Base-by-base conservation (phyloP, 2,797 vertebrate genomes). In the Sternarchorhynchus goeldii region DNA sequence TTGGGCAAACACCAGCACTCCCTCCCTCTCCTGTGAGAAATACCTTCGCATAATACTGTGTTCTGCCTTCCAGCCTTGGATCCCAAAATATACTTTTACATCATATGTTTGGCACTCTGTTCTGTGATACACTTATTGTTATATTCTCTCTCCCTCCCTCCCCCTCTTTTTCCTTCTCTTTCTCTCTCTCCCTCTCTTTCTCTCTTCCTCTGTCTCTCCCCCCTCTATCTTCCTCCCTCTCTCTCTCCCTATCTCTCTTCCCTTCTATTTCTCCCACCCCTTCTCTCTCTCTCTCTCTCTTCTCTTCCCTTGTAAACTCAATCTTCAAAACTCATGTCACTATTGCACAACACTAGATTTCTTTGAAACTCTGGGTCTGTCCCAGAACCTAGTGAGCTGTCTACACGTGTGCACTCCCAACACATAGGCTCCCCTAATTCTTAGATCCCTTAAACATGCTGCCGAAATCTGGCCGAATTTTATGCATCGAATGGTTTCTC, bases 331-430 rank as follows among this genome's bases (percentile, higher is more conserved):
- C 20, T 62, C 25, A 29, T 70, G 45, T 55, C 29, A 5, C 25
- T 71, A 14, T 57, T 71, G 20, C 34, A 55, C 55, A 71, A 71
- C 12, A n/a, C 31, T 55, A 71, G 53, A 57, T 56, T 25, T 17
- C 67, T 18, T 31, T 25, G n/a, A 29, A 34, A 34, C 7, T 57
- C 32, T 64, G 25, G 7, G 17, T 32, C 16, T 25, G 25, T 25
- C 25, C 25, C 25, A 25, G 1, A 25, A 25, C 25, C 25, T 25
- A 25, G 25, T 25, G 25, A 25, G 25, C 25, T 25, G 25, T 25
- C 25, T 25, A 25, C 25, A 25, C 25, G 25, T 25, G 25, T 25
- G 25, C 25, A 25, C 25, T 25, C 25, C 25, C 25, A 25, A 25
- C 25, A 25, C 25, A 25, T 25, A 25, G 25, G 25, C 25, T 25